Evolutionary conservation across 2,888 invertebrate genomes (phyloP), one percentile per base, ranked within the genome.

Genomic region (Drosophila colorata): DNA sequence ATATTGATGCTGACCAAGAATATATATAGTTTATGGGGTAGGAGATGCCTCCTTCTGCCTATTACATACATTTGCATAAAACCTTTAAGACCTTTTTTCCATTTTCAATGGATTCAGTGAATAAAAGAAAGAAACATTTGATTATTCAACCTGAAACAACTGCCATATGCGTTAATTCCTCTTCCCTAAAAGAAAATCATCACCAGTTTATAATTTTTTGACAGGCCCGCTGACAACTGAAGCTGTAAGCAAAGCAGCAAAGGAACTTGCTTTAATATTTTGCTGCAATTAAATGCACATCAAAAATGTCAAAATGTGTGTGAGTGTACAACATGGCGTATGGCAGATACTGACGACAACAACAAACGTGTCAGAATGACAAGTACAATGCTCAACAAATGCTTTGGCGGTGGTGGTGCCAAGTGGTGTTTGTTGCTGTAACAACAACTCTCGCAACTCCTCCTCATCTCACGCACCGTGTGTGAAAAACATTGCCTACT

Each of bases 231-330:
- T 37, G 61, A 56, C 69, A 69, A n/a, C 37, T 48, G 46, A 20
- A 55, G 20, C 4, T 47, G 33, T 40, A 20, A 18, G 25, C 2
- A 33, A 31, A 40, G 33, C 33, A 47, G 14, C 43, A 35, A 14
- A 57, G 49, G 28, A 48, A 46, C 16, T n/a, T 28, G 41, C 48
- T 56, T 59, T 38, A 58, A 66, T 47, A 63, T 78, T 61, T 68
- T 41, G 64, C 59, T 78, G 77, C 87, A 87, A 82, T 85, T 79
- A 87, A 87, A 71, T 87, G 77, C 77, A 79, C 83, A 85, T 77
- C 85, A 87, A 73, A 52, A 80, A 52, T 73, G 78, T 67, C 80
- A 83, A 68, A 83, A 47, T 43, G 18, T 41, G 53, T 46, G 41
- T 33, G 20, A 52, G 56, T 67, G 76, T 71, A 53, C 60, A 64